Base-by-base conservation (phyloP, 1,140 invertebrate genomes). In the Bicyclus anynana region DNA sequence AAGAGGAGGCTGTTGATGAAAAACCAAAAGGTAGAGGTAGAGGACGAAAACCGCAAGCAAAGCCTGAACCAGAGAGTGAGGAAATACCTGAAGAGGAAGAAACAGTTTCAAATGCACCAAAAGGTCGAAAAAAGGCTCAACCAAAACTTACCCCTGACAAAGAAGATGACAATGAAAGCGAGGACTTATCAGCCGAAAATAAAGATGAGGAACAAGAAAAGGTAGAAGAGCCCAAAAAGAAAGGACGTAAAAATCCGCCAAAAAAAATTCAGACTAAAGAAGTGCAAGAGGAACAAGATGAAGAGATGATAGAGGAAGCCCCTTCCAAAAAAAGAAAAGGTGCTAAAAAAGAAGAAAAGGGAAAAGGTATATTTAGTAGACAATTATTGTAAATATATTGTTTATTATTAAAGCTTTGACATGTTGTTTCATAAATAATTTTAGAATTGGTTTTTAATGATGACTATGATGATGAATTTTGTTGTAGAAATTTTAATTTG, bases 1-100 rank as follows among this genome's bases (percentile, higher is more conserved):
- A 66, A 53, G 65, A 68, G 26, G 72, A 77, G 9, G 46, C 54
- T 47, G 51, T 38, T 42, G 80, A 80, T 59, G 74, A 82, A 21
- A 84, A 82, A 56, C 66, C 79, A 23, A 84, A 80, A 52, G 73
- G 72, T 2, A 76, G 72, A 49, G 80, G 79, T 2, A 69, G 74
- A 53, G 74, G 70, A 6, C 70, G 79, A 20, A 83, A 83, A 56
- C 57, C 59, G 38, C 61, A 62, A 42, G 59, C 72, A 17, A 85
- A 84, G 55, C 49, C 50, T 56, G 72, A 83, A 37, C 14, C 47
- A 27, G 74, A 83, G 50, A 23, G 53, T 17, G 77, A 77, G 51
- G 71, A 72, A 50, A 62, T 68, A 47, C 48, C 49, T 58, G 72
- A 79, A 57, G 70, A 71, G 48, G 75, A 79, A 26, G 74, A 77